phyloP scores from a whole-genome alignment of 2,113 vertebrate genomes.

The Pachyramphus minor region DNA sequence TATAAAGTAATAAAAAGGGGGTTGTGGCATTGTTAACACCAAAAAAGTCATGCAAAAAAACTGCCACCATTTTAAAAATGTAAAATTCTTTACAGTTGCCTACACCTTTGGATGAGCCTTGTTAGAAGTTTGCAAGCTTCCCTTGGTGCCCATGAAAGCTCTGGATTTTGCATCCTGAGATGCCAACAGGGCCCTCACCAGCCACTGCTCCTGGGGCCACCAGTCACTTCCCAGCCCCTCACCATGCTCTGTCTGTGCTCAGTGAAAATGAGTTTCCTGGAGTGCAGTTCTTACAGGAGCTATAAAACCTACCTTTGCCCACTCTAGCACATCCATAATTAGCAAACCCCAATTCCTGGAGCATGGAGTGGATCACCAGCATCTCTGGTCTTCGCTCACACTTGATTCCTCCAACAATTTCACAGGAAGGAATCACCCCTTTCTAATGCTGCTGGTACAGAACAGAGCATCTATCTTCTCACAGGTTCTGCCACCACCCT shows the following conservation, averaged over 20 bases:
- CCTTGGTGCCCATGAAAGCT: background rate
- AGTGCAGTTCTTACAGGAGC: background rate
- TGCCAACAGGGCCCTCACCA: background rate
- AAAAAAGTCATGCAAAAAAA: background rate
- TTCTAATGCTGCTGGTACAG: background rate
- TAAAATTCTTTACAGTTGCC: background rate
- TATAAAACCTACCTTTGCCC: background rate
- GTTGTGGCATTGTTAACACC: background rate
- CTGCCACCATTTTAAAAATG: background rate
- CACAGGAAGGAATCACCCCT: background rate
- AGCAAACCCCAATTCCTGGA: background rate
- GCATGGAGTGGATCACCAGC: background rate
- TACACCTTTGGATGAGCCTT: background rate
- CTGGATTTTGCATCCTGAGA: background rate
- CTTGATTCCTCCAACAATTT: background rate
- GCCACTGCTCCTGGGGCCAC: background rate
- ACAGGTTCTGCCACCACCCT: background rate
- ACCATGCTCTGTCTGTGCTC: background rate
- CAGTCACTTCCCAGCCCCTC: background rate
- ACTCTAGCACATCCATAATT: background rate
- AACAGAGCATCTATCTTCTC: background rate
- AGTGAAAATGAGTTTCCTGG: background rate
- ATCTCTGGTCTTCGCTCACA: background rate
- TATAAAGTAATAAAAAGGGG: background rate
- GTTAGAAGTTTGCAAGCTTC: background rate